Evolutionary conservation across 1,140 invertebrate genomes (phyloP).

Genomic region (Drosophila miranda): DNA sequence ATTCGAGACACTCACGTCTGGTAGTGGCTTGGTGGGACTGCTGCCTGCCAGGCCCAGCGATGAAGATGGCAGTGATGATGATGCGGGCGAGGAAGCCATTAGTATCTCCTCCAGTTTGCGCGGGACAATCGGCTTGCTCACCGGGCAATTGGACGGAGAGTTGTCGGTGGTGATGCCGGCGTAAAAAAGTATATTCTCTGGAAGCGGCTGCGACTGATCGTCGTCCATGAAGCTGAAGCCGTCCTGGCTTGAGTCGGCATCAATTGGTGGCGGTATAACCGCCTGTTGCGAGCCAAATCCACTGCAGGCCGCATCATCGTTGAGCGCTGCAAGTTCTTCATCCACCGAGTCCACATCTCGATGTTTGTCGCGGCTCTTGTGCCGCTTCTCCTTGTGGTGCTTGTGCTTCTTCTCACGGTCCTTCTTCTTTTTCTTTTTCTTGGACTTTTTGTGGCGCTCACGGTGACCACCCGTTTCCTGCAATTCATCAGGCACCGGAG

Average conservation of each 20-base stretch:
- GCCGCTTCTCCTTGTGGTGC: conserved; percentile 87
- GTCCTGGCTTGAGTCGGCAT: conserved; percentile 81
- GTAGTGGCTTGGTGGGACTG: conserved; percentile 72
- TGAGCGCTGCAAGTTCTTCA: conserved; percentile 32
- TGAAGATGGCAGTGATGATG: conserved; percentile 55
- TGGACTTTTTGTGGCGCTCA: conserved; percentile 87
- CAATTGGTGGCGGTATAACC: conserved; percentile 32
- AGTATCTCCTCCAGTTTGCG: conserved; percentile 66
- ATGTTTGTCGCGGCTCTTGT: conserved; percentile 64
- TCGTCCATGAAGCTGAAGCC: conserved; percentile 83
- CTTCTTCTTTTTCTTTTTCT: conserved; percentile 91
- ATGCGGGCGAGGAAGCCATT: conserved; percentile 56
- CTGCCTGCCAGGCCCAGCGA: conserved; percentile 42
- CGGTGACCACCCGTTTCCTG: conserved; percentile 38
- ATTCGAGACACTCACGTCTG: conserved; percentile 50
- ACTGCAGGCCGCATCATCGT: conserved; percentile 52
- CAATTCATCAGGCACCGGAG: conserved; percentile 60
- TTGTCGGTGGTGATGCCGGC: conserved; percentile 81
- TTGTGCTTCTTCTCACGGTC: conserved; percentile 87
- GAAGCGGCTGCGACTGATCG: conserved; percentile 74
- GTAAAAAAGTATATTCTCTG: conserved; percentile 81
- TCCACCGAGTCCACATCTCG: conserved; percentile 46
- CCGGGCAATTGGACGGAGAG: conserved; percentile 72
- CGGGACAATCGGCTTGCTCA: conserved; percentile 70
- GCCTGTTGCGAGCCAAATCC: conserved; percentile 29